These are phyloP conservation scores for Diabrotica balteata DNA, from an alignment of 2,888 invertebrate genomes.

Conservation along the genomic window DNA sequence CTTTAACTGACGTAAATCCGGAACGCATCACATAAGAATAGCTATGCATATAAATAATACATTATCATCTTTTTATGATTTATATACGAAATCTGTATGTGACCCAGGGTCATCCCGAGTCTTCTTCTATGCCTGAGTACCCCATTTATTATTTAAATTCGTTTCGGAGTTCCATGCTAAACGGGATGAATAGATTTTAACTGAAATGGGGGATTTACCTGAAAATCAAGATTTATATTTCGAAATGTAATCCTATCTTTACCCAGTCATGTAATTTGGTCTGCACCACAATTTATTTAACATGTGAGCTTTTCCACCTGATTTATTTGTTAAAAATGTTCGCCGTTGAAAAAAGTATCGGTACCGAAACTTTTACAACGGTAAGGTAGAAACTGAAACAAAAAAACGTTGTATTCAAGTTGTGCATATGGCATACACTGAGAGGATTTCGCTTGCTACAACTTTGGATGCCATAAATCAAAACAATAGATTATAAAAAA, in stretches of 20 bases:
- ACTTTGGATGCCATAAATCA: no score
- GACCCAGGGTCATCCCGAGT: constrained; percentile 21
- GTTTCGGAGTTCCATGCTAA: constrained; percentile 13
- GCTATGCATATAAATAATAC: constrained; percentile 27
- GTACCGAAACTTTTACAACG: no score
- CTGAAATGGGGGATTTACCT: constrained; percentile 27
- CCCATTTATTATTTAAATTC: constrained; percentile 33
- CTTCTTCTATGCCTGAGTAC: constrained; percentile 1
- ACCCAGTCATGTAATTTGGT: constrained; percentile 20
- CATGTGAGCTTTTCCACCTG: constrained; percentile 12
- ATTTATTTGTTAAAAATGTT: constrained; percentile 11
- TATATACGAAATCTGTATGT: constrained; percentile 27
- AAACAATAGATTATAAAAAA: no score
- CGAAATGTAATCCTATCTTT: constrained; percentile 25
- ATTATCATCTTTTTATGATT: constrained; percentile 28
- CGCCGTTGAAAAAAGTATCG: neutral
- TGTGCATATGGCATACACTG: no score
- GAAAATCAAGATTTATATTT: constrained; percentile 30
- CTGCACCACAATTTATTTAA: constrained; percentile 20
- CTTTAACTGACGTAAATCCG: neutral
- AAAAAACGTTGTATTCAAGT: no score
- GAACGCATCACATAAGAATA: neutral
- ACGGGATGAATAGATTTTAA: constrained; percentile 26
- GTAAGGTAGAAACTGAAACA: no score
- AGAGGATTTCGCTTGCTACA: no score